Evolutionary conservation across 2,113 vertebrate genomes (phyloP).

Genomic region (Ophiodon elongatus): DNA sequence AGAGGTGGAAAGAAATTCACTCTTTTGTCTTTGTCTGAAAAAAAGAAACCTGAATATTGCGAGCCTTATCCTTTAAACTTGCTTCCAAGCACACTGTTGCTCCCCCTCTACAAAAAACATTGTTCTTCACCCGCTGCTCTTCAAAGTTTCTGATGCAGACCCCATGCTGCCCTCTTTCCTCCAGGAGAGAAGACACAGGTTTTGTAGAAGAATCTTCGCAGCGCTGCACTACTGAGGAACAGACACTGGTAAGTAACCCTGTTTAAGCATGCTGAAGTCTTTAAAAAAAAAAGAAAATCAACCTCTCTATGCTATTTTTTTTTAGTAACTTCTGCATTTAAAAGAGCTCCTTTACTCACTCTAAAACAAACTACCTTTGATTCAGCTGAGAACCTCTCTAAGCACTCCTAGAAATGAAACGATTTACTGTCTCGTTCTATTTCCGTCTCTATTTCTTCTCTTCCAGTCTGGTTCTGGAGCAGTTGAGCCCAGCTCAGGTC

Average conservation of each 20-base stretch:
- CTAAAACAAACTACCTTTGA: conserved; percentile 15
- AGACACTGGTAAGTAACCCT: conserved; percentile 78
- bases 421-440: neutral
- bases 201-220: conserved; percentile 84
- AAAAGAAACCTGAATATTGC: neutral
- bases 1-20: too few species aligned
- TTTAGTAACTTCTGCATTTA: neutral
- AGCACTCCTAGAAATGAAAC: neutral
- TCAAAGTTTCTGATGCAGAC: conserved; percentile 13
- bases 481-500: conserved; percentile 68
- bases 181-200: conserved; percentile 85
- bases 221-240: conserved; percentile 78
- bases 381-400: neutral
- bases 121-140: conserved; percentile 13
- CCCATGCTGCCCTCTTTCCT: conserved; percentile 34
- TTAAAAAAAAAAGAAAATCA: neutral
- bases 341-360: conserved; percentile 29
- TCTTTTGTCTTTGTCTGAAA: too few species aligned
- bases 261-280: conserved; percentile 1
- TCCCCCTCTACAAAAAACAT: neutral
- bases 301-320: neutral
- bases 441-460: neutral
- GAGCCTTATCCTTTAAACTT: neutral
- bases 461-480: conserved; percentile 69
- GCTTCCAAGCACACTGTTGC: neutral